phyloP scores from a whole-genome alignment of 2,797 vertebrate genomes.

The Sebastes glaucus region DNA sequence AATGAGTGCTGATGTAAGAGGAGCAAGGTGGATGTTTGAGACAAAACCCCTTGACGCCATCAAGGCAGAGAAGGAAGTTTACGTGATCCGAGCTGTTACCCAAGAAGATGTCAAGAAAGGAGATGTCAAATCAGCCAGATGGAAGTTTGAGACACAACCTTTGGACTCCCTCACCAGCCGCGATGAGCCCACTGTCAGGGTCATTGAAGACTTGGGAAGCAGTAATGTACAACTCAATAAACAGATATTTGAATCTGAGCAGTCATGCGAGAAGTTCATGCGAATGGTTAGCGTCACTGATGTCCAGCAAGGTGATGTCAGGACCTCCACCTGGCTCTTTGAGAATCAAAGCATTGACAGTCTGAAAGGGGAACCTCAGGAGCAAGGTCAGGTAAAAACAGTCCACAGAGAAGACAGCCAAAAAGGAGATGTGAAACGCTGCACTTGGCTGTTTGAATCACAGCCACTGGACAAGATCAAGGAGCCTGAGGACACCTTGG shows the following conservation, averaged over 20 bases:
- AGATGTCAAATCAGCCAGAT: slow-evolving; percentile 88
- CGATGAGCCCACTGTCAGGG: slow-evolving; percentile 73
- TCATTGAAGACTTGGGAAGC: slow-evolving; percentile 82
- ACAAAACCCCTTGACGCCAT: slow-evolving; percentile 89
- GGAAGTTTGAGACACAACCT: slow-evolving; percentile 93
- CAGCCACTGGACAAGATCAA: slow-evolving; percentile 90
- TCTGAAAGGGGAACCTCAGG: slow-evolving; percentile 85
- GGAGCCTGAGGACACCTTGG: slow-evolving; percentile 66
- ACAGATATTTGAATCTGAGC: slow-evolving; percentile 87
- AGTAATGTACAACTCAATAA: slow-evolving; percentile 85
- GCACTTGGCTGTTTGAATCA: slow-evolving; percentile 94
- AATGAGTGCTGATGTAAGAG: slow-evolving; percentile 86
- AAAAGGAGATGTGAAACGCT: slow-evolving; percentile 92
- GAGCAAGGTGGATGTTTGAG: slow-evolving; percentile 92
- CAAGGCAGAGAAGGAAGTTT: slow-evolving; percentile 88
- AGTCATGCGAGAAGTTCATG: slow-evolving; percentile 82
- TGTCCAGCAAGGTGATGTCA: slow-evolving; percentile 87
- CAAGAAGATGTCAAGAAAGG: slow-evolving; percentile 91
- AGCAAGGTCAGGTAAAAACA: slow-evolving; percentile 78
- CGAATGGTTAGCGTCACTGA: slow-evolving; percentile 92
- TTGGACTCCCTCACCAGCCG: slow-evolving; percentile 81
- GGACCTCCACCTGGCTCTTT: slow-evolving; percentile 94
- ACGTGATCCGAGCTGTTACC: slow-evolving; percentile 91
- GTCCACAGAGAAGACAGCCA: slow-evolving; percentile 90
- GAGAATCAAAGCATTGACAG: slow-evolving; percentile 90